phyloP scores from a whole-genome alignment of 2,888 invertebrate species.

The Phyllotreta striolata region DNA sequence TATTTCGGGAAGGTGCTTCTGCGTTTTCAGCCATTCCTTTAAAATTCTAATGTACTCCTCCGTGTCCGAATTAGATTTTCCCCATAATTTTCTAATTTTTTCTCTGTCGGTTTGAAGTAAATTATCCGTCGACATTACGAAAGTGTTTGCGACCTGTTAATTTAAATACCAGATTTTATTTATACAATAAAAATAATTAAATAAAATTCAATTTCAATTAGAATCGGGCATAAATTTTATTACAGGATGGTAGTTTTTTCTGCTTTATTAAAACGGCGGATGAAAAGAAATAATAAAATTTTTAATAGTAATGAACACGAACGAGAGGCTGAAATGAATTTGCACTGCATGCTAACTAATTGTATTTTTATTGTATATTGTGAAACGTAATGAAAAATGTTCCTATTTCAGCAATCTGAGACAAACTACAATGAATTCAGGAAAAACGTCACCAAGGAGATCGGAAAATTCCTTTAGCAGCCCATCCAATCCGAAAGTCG shows the following conservation, averaged over 20 bases:
- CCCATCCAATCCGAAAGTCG: slow-evolving; percentile 20
- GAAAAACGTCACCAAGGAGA: slow-evolving; percentile 54
- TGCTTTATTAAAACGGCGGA: too few relatives aligned
- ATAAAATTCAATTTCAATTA: too few relatives aligned
- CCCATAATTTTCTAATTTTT: slow-evolving; percentile 5
- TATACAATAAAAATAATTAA: too few relatives aligned
- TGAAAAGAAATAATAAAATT: too few relatives aligned
- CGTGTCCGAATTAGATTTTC: slow-evolving; percentile 3
- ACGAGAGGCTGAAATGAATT: too few relatives aligned
- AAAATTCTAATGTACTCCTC: slow-evolving; percentile 14
- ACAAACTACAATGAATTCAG: slow-evolving; percentile 51
- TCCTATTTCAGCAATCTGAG: slow-evolving; percentile 51
- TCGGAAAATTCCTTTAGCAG: slow-evolving; percentile 56
- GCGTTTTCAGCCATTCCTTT: slow-evolving; percentile 24
- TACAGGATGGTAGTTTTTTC: too few relatives aligned
- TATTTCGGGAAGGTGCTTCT: slow-evolving; percentile 28
- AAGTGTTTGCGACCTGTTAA: too few relatives aligned
- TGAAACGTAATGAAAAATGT: not conserved
- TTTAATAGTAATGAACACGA: too few relatives aligned
- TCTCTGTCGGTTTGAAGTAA: slow-evolving; percentile 3
- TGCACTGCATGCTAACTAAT: too few relatives aligned
- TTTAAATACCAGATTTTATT: too few relatives aligned
- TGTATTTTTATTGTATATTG: too few relatives aligned
- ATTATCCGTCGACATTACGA: not conserved
- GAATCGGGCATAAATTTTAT: too few relatives aligned